Conservation (phyloP, 2,113 vertebrate species). For the Chrysochloris asiatica region DNA sequence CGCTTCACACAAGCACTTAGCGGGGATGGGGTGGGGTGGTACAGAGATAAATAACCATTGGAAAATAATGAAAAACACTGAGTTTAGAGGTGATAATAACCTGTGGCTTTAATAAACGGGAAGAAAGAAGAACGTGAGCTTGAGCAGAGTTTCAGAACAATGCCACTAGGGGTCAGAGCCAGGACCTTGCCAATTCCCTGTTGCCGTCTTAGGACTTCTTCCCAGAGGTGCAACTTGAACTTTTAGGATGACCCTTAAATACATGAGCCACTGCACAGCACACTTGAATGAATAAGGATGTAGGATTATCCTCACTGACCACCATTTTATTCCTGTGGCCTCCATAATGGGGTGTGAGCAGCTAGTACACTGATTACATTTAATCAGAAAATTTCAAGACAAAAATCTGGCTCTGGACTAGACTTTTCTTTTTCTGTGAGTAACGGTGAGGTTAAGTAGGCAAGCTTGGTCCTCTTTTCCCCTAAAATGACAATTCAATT, state of each 20-base stretch:
- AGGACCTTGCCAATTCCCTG: not conserved
- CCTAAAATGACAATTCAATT: not conserved
- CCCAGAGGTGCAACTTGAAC: not conserved
- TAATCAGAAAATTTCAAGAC: not conserved
- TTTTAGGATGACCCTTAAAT: not conserved
- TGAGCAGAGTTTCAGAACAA: not conserved
- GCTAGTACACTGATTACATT: no score
- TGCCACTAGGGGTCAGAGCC: fast-evolving
- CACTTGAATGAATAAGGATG: not conserved
- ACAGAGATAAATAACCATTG: not conserved
- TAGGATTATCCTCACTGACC: fast-evolving
- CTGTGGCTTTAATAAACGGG: not conserved
- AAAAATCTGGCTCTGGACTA: not conserved
- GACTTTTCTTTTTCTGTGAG: not conserved
- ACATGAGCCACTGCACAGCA: no score
- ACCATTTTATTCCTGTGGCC: not conserved
- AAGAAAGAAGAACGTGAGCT: not conserved
- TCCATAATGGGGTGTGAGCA: not conserved
- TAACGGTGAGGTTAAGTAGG: not conserved
- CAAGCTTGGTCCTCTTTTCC: not conserved
- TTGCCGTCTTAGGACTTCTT: not conserved
- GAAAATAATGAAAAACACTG: not conserved
- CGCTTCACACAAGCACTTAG: not conserved
- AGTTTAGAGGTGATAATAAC: not conserved
- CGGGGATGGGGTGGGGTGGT: not conserved